These are phyloP conservation scores for Cephalopachus bancanus DNA, from an alignment of 2,797 vertebrate species.

Conservation along the genomic window DNA sequence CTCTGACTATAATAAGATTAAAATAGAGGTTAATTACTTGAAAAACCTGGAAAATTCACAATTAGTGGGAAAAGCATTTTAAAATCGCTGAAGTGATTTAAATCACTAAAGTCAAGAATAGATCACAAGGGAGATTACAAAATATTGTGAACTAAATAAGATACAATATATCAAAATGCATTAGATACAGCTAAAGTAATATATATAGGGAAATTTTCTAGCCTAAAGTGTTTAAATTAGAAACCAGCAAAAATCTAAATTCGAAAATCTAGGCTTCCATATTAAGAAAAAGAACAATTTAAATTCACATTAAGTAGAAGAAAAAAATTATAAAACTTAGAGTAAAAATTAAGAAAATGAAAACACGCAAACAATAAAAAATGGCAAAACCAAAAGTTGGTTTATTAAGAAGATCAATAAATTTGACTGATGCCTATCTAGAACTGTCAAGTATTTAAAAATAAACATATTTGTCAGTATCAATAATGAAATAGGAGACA, in stretches of 20 bases:
- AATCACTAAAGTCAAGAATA: background rate
- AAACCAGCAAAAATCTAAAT: background rate
- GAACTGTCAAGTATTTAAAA: background rate
- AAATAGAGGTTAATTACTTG: background rate
- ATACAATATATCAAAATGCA: background rate
- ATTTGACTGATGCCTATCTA: background rate
- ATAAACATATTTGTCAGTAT: background rate
- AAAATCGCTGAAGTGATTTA: background rate
- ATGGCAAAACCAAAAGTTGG: background rate
- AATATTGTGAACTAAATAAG: constrained; percentile 19
- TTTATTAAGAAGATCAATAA: background rate
- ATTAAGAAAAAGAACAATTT: background rate
- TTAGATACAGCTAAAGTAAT: background rate
- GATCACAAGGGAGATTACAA: background rate
- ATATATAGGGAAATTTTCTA: background rate
- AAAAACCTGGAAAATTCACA: background rate
- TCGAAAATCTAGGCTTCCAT: background rate
- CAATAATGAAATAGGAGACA: background rate
- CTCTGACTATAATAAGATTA: background rate
- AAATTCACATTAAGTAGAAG: constrained; percentile 5
- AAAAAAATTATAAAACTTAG: constrained; percentile 8
- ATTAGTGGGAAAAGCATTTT: background rate
- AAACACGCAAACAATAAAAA: background rate
- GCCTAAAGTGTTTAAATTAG: background rate
- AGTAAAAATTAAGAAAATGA: constrained; percentile 35